A percentile compares a stretch with the other conserved stretches of the same genome.
Evolutionary conservation across 1,140 invertebrate species (phyloP).

Genomic region (Microplitis mediator): DNA sequence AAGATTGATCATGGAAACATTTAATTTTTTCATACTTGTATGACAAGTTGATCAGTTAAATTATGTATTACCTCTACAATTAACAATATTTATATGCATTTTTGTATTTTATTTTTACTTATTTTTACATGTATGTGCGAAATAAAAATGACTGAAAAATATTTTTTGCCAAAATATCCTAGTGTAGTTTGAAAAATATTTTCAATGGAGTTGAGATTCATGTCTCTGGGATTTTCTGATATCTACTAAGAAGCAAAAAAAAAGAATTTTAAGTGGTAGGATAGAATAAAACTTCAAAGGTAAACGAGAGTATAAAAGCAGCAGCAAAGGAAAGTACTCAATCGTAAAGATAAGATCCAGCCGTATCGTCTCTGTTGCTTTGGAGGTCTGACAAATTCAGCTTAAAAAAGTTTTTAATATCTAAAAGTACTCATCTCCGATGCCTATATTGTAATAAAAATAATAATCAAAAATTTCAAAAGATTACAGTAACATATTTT

Average conservation of each 20-base stretch:
- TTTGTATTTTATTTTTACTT: no score
- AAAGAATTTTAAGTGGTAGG: neutral
- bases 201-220: no score
- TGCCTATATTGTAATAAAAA: no score
- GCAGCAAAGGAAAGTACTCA: slow-evolving; percentile 1
- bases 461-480: no score
- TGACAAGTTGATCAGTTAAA: no score
- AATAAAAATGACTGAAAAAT: no score
- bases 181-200: no score
- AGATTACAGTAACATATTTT: neutral
- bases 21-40: no score
- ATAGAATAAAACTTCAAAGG: slow-evolving; percentile 29
- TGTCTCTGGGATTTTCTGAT: neutral
- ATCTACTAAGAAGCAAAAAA: neutral
- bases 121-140: no score
- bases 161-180: no score
- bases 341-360: slow-evolving; percentile 18
- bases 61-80: no score
- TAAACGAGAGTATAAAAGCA: neutral
- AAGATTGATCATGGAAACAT: neutral
- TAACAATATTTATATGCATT: no score
- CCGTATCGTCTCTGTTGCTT: slow-evolving; percentile 2
- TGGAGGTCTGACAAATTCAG: slow-evolving; percentile 6
- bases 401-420: neutral
- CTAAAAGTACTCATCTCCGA: neutral